A percentile compares a stretch with the other conserved stretches of the same genome.
These are phyloP conservation scores for Miltochrista miniata DNA, from an alignment of 2,888 invertebrate species.

Conservation along the genomic window DNA sequence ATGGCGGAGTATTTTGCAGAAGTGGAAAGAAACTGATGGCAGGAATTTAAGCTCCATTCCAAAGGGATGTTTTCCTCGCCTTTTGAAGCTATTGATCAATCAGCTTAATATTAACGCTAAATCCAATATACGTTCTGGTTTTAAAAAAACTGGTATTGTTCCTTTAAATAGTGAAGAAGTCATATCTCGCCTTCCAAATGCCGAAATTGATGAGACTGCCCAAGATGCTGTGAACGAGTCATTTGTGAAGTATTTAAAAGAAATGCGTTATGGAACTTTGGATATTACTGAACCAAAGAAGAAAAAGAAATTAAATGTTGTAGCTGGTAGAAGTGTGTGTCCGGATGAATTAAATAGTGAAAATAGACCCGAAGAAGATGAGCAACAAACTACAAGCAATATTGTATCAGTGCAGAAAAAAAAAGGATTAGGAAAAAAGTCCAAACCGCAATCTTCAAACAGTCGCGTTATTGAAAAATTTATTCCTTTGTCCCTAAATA, in stretches of 20 bases:
- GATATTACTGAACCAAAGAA: constrained; percentile 18
- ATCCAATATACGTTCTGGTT: constrained; percentile 27
- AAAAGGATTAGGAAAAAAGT: too few relatives aligned
- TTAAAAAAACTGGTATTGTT: constrained; percentile 28
- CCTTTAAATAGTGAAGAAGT: constrained; percentile 18
- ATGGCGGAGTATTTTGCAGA: background rate
- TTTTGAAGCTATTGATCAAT: constrained; percentile 20
- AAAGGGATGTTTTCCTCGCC: background rate
- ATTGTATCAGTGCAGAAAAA: too few relatives aligned
- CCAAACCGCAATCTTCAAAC: too few relatives aligned
- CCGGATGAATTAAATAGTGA: too few relatives aligned
- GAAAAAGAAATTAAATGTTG: constrained; percentile 19
- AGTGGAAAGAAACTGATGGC: constrained; percentile 10
- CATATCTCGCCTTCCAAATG: constrained; percentile 20
- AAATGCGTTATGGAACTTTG: constrained; percentile 20
- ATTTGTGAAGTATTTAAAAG: constrained; percentile 12
- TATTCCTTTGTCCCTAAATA: too few relatives aligned
- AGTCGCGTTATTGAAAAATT: too few relatives aligned
- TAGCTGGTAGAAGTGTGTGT: constrained; percentile 20
- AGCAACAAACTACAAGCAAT: too few relatives aligned
- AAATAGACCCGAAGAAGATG: too few relatives aligned
- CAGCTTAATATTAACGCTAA: constrained; percentile 17
- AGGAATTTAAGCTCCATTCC: constrained; percentile 14
- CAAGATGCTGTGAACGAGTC: constrained; percentile 14
- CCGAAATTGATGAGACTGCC: constrained; percentile 8